phyloP scores from a whole-genome alignment of 1,140 invertebrate genomes.

The Coptotermes formosanus region DNA sequence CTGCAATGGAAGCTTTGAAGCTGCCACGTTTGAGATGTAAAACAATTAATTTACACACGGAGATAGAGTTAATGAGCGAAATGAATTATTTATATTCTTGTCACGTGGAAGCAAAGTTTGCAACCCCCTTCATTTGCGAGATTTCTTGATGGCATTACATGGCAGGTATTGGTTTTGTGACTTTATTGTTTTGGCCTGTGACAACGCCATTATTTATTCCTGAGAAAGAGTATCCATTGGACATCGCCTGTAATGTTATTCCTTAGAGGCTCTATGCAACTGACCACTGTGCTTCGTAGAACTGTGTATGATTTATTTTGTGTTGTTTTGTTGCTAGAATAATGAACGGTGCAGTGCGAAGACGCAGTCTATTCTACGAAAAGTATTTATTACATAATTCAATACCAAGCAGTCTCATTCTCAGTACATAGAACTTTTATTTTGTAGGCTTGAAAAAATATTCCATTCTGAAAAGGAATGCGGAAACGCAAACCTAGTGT shows the following conservation, averaged over 20 bases:
- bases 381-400: no score
- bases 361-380: no score
- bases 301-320: no score
- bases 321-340: no score
- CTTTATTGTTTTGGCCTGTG: not conserved
- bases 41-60: not conserved
- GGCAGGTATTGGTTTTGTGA: not conserved
- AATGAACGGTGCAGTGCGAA: no score
- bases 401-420: no score
- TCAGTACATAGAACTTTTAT: no score
- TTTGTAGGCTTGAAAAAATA: no score
- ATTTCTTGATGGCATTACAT: not conserved
- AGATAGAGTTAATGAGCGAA: not conserved
- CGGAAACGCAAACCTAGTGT: no score
- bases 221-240: not conserved
- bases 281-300: no score
- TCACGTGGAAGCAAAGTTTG: not conserved
- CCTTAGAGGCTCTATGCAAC: no score
- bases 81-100: constrained; percentile 1
- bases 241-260: not conserved
- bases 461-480: no score
- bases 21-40: not conserved
- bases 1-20: not conserved
- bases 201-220: not conserved
- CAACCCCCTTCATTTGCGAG: not conserved